Conservation (phyloP, 2,888 invertebrate species). For the Thysanoteuthis rhombus region DNA sequence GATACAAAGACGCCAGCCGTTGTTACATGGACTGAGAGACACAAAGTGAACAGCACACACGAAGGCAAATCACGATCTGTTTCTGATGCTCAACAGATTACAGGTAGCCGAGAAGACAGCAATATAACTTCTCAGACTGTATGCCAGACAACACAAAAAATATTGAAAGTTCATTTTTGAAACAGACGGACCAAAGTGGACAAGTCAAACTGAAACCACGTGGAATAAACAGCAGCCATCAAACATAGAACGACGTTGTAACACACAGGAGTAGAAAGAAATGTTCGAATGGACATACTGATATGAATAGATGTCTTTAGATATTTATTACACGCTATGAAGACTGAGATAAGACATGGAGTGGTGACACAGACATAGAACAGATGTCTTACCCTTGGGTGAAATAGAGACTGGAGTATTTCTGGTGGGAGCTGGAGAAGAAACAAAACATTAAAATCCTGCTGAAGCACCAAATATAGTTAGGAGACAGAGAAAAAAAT, state of each 20-base stretch:
- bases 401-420: background rate
- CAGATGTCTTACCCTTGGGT: background rate
- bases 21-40: too few relatives aligned
- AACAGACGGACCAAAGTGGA: background rate
- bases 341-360: background rate
- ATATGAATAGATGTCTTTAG: background rate
- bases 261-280: background rate
- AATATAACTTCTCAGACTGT: too few relatives aligned
- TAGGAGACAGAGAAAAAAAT: background rate
- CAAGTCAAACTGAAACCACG: background rate
- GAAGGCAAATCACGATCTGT: background rate
- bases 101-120: too few relatives aligned
- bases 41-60: background rate
- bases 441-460: background rate
- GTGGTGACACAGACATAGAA: background rate
- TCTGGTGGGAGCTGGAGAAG: background rate
- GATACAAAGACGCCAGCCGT: background rate
- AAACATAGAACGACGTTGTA: background rate
- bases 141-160: too few relatives aligned
- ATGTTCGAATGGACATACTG: background rate
- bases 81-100: background rate
- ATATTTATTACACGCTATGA: background rate
- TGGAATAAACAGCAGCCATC: background rate
- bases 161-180: too few relatives aligned
- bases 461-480: background rate